Percentiles rank a stretch among this genome's conserved stretches.
phyloP scores from a whole-genome alignment of 1,140 invertebrate species.

The Glomeris maerens region DNA sequence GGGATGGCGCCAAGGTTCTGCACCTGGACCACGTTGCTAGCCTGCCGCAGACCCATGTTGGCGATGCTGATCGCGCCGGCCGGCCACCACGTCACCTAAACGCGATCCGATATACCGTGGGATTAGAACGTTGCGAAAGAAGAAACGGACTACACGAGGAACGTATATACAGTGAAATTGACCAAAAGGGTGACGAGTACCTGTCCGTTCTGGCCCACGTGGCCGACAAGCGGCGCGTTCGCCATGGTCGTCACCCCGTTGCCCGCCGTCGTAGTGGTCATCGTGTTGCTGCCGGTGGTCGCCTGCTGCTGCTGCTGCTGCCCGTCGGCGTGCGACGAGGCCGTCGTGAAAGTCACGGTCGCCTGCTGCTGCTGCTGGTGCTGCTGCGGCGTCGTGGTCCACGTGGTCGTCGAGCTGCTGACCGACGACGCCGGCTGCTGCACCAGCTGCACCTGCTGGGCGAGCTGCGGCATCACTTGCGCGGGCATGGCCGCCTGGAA shows the following conservation, averaged over 20 bases:
- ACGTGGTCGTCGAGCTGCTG: slow-evolving; percentile 18
- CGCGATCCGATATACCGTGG: too few species aligned
- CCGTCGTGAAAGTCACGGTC: slow-evolving; percentile 19
- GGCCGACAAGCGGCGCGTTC: not conserved
- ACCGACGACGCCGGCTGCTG: slow-evolving; percentile 50
- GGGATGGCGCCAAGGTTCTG: slow-evolving; percentile 23
- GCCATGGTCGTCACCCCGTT: slow-evolving; percentile 9
- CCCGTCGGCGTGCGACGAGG: slow-evolving; percentile 10
- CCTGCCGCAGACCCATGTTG: slow-evolving; percentile 22
- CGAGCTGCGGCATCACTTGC: slow-evolving; percentile 66
- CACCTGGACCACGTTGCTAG: slow-evolving; percentile 28
- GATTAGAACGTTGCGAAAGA: too few species aligned
- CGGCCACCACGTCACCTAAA: slow-evolving; percentile 8
- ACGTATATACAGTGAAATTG: too few species aligned
- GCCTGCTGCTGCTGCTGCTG: not conserved
- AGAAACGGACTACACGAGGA: too few species aligned
- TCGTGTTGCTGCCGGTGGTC: not conserved
- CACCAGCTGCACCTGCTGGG: slow-evolving; percentile 58
- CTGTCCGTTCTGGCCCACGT: not conserved
- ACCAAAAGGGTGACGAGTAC: too few species aligned
- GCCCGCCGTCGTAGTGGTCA: slow-evolving; percentile 8
- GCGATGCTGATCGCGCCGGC: slow-evolving; percentile 20
- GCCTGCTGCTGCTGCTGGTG: slow-evolving; percentile 21
- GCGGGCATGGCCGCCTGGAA: slow-evolving; percentile 41
- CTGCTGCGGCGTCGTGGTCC: slow-evolving; percentile 22